Percentiles rank a stretch among this genome's conserved stretches.
Evolutionary conservation across 2,113 vertebrate genomes (phyloP).

Genomic region (Theristicus caerulescens): DNA sequence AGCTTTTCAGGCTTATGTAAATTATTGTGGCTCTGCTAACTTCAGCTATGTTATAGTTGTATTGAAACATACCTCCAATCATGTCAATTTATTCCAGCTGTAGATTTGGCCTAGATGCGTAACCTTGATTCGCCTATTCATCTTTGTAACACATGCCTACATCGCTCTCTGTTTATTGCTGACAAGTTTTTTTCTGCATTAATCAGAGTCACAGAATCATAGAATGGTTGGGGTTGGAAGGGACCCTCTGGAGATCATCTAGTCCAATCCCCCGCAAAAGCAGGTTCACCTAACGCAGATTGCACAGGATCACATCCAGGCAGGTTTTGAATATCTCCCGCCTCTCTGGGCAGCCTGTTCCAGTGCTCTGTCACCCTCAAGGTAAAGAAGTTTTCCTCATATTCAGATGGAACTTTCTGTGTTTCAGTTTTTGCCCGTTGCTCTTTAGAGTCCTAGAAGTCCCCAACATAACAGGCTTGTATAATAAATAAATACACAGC

Average conservation of each 20-base stretch:
- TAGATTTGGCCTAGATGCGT: not conserved
- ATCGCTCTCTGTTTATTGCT: not conserved
- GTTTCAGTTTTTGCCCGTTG: too few relatives aligned
- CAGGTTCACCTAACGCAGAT: too few relatives aligned
- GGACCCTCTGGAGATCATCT: too few relatives aligned
- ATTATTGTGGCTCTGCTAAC: not conserved
- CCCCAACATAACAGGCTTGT: not conserved
- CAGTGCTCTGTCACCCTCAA: too few relatives aligned
- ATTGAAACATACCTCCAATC: not conserved
- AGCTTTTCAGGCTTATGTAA: slow-evolving; percentile 1
- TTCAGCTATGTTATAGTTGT: not conserved
- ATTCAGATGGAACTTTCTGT: too few relatives aligned
- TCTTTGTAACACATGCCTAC: not conserved
- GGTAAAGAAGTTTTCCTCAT: too few relatives aligned
- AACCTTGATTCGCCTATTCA: not conserved
- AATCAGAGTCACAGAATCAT: not conserved
- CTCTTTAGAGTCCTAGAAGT: not conserved
- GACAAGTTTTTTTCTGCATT: not conserved
- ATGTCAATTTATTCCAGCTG: not conserved
- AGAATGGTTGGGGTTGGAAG: too few relatives aligned
- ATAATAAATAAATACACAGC: not conserved
- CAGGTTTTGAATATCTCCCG: too few relatives aligned
- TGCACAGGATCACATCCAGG: too few relatives aligned
- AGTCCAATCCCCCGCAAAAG: too few relatives aligned
- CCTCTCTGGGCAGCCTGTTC: too few relatives aligned